These are phyloP conservation scores for Spea bombifrons DNA, from an alignment of 2,113 vertebrate species.

Conservation along the genomic window DNA sequence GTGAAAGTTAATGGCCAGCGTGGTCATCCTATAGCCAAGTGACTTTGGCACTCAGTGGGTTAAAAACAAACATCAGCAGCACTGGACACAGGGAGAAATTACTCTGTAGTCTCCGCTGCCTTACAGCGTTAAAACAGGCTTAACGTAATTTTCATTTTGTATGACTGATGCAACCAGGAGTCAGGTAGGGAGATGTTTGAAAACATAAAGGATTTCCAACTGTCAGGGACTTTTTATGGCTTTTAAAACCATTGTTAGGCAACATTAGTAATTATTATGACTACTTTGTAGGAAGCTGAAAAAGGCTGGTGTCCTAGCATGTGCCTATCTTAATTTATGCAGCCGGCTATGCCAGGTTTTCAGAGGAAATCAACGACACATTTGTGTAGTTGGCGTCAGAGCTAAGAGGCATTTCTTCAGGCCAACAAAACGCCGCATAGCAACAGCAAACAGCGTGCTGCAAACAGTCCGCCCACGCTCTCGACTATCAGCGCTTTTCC, in stretches of 20 bases:
- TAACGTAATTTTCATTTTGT: no score
- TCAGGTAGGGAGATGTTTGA: neutral
- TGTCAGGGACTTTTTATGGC: neutral
- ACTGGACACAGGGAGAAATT: no score
- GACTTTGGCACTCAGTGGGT: no score
- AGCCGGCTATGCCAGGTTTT: conserved; percentile 21
- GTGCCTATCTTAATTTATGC: conserved; percentile 27
- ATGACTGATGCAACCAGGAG: neutral
- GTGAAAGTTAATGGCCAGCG: no score
- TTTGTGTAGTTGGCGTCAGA: conserved; percentile 41
- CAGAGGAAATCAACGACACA: conserved; percentile 44
- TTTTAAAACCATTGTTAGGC: neutral
- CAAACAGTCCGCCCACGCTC: conserved; percentile 45
- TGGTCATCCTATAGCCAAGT: no score
- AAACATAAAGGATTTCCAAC: neutral
- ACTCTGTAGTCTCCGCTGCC: no score
- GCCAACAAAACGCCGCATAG: conserved; percentile 38
- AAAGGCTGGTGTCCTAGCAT: neutral
- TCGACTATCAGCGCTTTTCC: conserved; percentile 39
- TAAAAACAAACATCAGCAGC: no score
- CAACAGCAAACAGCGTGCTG: conserved; percentile 44
- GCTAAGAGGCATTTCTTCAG: conserved; percentile 32
- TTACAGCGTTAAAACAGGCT: no score
- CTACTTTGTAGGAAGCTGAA: conserved; percentile 19
- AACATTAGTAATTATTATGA: neutral